Base-by-base conservation (phyloP, 2,797 vertebrate species). In the Amblyopsis hoosieri region DNA sequence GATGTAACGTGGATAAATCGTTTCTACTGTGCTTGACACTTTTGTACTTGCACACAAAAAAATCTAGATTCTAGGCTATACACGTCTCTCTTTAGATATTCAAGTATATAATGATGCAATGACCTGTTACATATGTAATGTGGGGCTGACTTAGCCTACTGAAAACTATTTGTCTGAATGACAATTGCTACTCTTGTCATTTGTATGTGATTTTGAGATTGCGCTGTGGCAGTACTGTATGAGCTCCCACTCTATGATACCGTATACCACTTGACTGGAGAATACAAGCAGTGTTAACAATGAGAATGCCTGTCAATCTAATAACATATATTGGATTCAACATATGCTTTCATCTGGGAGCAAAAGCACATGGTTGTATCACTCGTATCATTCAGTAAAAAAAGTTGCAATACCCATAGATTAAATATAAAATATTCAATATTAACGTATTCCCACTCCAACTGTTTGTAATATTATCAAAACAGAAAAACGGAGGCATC, bases 1-100 rank as follows among this genome's bases (percentile, higher is more conserved):
- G 62, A 60, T 53, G 23, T 37, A 46, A n/a, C 33, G 7, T 49
- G 17, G 33, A 60, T 67, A 67, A 33, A 78, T 62, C 31, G 51
- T 33, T 54, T 19, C 51, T 1, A 9, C 53, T 56, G 6, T 54
- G 33, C 14, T 2, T 51, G 49, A n/a, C 29, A 14, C 3, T 17
- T 29, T 29, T 48, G 60, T 53, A 14, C 72, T 56, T 6, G 48
- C 55, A 68, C 45, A 61, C 48, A 53, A 49, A 57, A 64, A 64
- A 63, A 7, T 29, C 3, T 29, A 4, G 23, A 29, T 29, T 29
- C 23, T 29, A 29, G 3, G 23, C 23, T 29, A 29, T 29, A 29
- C 23, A 4, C 23, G 23, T 42, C 37, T 42, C 37, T 6, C 37
- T 37, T 37, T 42, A 42, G 37, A 42, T 42, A 42, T 42, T 42